Evolutionary conservation across 2,888 invertebrate species (phyloP).

Genomic region (Agapostemon virescens): DNA sequence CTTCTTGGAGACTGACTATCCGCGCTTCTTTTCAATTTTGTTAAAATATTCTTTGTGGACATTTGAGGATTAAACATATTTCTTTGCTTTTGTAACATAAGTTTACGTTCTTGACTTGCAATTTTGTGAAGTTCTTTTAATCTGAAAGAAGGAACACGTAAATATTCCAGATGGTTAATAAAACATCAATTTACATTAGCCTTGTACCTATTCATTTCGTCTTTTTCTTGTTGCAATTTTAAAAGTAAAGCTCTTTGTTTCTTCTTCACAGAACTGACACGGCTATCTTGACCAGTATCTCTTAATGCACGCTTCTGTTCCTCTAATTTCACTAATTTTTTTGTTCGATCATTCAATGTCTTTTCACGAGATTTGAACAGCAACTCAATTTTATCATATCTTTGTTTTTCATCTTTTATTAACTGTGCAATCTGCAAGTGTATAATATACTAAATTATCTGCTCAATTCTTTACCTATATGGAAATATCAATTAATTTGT

Average conservation of each 20-base stretch:
- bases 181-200: neutral
- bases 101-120: slow-evolving; percentile 82
- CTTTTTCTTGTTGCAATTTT: slow-evolving; percentile 85
- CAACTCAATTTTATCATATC: slow-evolving; percentile 85
- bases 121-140: slow-evolving; percentile 82
- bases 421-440: slow-evolving; percentile 82
- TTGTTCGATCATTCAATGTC: slow-evolving; percentile 85
- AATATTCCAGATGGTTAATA: neutral
- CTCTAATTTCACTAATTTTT: slow-evolving; percentile 82
- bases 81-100: slow-evolving; percentile 81
- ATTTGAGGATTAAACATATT: slow-evolving; percentile 82
- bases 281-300: slow-evolving; percentile 78
- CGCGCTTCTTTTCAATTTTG: slow-evolving; percentile 81
- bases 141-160: slow-evolving; percentile 70
- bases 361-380: slow-evolving; percentile 86
- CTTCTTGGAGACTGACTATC: slow-evolving; percentile 79
- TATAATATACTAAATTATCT: slow-evolving; percentile 12
- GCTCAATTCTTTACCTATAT: neutral
- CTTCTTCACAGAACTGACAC: slow-evolving; percentile 83
- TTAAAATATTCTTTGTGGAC: slow-evolving; percentile 81
- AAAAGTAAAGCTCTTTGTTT: slow-evolving; percentile 86
- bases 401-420: slow-evolving; percentile 85
- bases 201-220: slow-evolving; percentile 85
- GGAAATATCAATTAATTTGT: slow-evolving; percentile 4
- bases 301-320: slow-evolving; percentile 83